phyloP scores from a whole-genome alignment of 1,140 invertebrate genomes.

The Drosophila sechellia region DNA sequence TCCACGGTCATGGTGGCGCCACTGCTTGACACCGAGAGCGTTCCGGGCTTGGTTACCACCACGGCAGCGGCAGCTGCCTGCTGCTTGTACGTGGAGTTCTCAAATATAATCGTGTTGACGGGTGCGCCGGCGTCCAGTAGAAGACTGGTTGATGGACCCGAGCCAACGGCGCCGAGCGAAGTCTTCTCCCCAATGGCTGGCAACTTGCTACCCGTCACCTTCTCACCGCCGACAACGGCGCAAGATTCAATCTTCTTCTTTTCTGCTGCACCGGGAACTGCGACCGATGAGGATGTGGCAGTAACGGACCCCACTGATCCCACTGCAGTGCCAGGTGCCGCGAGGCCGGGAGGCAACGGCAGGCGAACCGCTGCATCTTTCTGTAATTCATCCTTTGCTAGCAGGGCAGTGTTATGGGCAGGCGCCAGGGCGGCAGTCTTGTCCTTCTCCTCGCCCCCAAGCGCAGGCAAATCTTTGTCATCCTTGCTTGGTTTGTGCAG shows the following conservation, averaged over 20 bases:
- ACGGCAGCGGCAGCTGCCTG: conserved; percentile 42
- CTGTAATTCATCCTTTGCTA: conserved; percentile 60
- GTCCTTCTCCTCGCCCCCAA: conserved; percentile 56
- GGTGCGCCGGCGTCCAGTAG: conserved; percentile 86
- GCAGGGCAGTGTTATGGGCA: conserved; percentile 61
- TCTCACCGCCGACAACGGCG: conserved; percentile 40
- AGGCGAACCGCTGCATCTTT: conserved; percentile 39
- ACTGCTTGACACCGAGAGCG: conserved; percentile 24
- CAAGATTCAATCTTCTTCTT: conserved; percentile 42
- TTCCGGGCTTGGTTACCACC: conserved; percentile 44
- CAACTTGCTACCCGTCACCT: conserved; percentile 44
- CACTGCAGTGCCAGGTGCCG: conserved; percentile 2
- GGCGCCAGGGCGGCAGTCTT: conserved; percentile 54
- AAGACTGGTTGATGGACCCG: conserved; percentile 28
- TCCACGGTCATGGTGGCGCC: conserved; percentile 53
- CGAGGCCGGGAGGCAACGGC: conserved; percentile 63
- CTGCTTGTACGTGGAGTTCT: conserved; percentile 95
- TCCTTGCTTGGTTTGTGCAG: conserved; percentile 85
- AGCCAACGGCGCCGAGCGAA: conserved; percentile 37
- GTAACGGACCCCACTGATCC: not conserved
- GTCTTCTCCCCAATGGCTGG: conserved; percentile 63
- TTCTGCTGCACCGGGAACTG: conserved; percentile 32
- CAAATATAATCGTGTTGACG: conserved; percentile 95
- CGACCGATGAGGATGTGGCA: conserved; percentile 14
- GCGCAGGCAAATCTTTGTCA: conserved; percentile 40